Percentiles rank a stretch among this genome's conserved stretches.
Evolutionary conservation across 1,140 invertebrate genomes (phyloP).

Genomic region (Ceratina australensis): DNA sequence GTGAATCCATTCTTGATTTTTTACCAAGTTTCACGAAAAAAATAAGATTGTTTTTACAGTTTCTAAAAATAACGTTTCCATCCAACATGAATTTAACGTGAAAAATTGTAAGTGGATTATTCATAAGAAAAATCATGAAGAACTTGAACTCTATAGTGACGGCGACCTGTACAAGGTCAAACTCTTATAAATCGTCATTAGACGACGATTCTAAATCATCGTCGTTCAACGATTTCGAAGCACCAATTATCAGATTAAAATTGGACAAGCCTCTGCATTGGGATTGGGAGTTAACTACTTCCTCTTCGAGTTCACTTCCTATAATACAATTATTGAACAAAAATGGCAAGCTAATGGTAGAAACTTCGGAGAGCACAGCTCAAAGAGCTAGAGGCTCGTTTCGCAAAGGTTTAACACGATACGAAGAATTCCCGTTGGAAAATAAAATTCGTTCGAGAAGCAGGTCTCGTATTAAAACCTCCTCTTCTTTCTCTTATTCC

Average conservation of each 20-base stretch:
- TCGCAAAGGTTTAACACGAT: slow-evolving; percentile 62
- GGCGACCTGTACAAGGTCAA: slow-evolving; percentile 44
- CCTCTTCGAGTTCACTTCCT: slow-evolving; percentile 69
- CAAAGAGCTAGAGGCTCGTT: slow-evolving; percentile 73
- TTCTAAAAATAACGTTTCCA: too few species aligned
- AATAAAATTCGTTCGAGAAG: not conserved
- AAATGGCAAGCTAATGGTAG: slow-evolving; percentile 71
- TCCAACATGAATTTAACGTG: too few species aligned
- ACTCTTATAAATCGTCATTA: too few species aligned
- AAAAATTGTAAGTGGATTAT: too few species aligned
- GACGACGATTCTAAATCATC: slow-evolving; percentile 44
- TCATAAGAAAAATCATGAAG: slow-evolving; percentile 49
- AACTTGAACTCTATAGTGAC: slow-evolving; percentile 63
- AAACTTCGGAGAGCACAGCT: slow-evolving; percentile 71
- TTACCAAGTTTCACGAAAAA: too few species aligned
- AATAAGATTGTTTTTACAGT: too few species aligned
- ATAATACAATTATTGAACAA: slow-evolving; percentile 73
- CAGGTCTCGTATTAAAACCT: not conserved
- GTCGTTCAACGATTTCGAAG: slow-evolving; percentile 37
- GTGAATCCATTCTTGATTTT: too few species aligned
- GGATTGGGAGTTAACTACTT: slow-evolving; percentile 75
- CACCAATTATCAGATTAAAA: slow-evolving; percentile 69
- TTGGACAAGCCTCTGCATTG: slow-evolving; percentile 72
- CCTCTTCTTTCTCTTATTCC: not conserved
- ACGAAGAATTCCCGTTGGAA: slow-evolving; percentile 63